These are phyloP conservation scores for Yponomeuta malinellus DNA, from an alignment of 2,888 invertebrate genomes.

Conservation along the genomic window DNA sequence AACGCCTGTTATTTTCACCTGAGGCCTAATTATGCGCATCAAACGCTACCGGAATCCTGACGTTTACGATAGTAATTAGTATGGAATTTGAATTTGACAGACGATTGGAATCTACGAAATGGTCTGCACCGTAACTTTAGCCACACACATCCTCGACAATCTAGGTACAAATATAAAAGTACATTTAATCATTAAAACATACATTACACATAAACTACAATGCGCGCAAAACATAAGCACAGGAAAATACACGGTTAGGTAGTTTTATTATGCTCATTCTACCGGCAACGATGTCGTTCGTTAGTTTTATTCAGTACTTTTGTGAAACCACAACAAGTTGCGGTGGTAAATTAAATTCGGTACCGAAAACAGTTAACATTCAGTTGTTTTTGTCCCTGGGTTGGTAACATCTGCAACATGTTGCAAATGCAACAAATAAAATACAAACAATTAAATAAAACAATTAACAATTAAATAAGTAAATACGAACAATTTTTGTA, in stretches of 20 bases:
- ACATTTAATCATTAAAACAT: neutral
- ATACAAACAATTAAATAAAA: too few relatives aligned
- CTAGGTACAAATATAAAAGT: too few relatives aligned
- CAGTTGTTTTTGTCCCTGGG: neutral
- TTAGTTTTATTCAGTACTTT: neutral
- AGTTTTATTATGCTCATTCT: neutral
- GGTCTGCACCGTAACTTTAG: too few relatives aligned
- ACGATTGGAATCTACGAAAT: too few relatives aligned
- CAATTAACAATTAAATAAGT: too few relatives aligned
- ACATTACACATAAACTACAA: neutral
- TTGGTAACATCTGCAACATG: neutral
- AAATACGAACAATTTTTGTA: too few relatives aligned
- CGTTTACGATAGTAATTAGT: too few relatives aligned
- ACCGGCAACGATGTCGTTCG: neutral
- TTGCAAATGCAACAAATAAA: neutral
- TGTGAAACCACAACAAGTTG: neutral
- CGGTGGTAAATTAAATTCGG: neutral
- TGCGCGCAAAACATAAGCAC: neutral
- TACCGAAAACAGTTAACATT: neutral
- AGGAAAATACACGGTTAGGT: neutral
- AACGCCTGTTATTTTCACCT: too few relatives aligned
- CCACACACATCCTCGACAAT: too few relatives aligned
- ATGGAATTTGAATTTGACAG: too few relatives aligned
- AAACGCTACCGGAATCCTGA: too few relatives aligned
- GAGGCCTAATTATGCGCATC: too few relatives aligned